Evolutionary conservation across 2,113 vertebrate genomes (phyloP).

Genomic region (Sciurus niger): DNA sequence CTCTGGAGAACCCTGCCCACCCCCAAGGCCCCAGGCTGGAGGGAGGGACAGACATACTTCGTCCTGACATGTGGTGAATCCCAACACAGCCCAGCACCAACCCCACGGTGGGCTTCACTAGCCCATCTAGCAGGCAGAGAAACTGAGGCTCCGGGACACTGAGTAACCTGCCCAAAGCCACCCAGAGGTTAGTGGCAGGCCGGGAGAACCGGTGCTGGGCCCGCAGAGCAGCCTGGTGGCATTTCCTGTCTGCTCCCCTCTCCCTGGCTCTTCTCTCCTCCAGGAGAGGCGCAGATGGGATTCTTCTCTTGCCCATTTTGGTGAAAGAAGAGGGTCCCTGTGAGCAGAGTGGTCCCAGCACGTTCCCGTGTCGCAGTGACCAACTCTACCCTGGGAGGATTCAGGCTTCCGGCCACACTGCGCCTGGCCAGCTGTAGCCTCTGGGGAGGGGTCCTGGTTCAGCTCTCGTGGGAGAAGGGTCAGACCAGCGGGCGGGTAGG

Average conservation of each 20-base stretch:
- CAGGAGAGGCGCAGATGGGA: neutral
- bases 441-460: too few relatives aligned
- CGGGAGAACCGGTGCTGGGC: neutral
- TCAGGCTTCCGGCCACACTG: too few relatives aligned
- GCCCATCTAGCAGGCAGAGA: neutral
- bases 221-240: neutral
- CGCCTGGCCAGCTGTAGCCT: too few relatives aligned
- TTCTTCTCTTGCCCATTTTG: too few relatives aligned
- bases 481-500: too few relatives aligned
- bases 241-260: too few relatives aligned
- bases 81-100: fast-evolving
- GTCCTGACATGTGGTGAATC: neutral
- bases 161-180: neutral
- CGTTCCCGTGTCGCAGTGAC: too few relatives aligned
- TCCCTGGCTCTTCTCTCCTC: neutral
- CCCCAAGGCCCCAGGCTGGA: neutral
- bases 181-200: neutral
- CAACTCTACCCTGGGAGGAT: too few relatives aligned
- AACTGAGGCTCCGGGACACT: neutral
- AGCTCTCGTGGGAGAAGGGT: too few relatives aligned
- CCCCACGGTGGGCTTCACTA: neutral
- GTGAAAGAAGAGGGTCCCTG: too few relatives aligned
- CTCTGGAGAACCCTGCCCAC: neutral
- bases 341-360: too few relatives aligned
- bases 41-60: fast-evolving